Evolutionary conservation across 1,140 invertebrate species (phyloP), one percentile per base, ranked within the genome.

Genomic region (Olivierus martensii): DNA sequence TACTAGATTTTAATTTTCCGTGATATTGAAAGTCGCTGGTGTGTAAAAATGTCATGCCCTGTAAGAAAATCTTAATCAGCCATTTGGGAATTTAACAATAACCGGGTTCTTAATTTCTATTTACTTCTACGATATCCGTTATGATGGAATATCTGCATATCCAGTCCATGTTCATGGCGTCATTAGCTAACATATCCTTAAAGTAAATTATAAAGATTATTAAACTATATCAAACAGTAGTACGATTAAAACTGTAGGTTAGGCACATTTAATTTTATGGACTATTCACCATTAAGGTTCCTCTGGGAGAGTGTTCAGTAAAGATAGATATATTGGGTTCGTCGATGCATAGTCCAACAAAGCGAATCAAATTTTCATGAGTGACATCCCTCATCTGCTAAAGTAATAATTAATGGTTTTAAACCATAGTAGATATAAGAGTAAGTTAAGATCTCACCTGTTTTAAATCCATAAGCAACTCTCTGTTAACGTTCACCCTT

Each of bases 71-170:
- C 28, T n/a, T n/a, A n/a, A 28, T 28, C 9, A 9, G 2, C 2
- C 28, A 1, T 28, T 9, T 9, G 2, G 28, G 9, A 28, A 28
- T 9, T n/a, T n/a, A n/a, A n/a, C n/a, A n/a, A n/a, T n/a, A n/a
- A n/a, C n/a, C n/a, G n/a, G n/a, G 9, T 28, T 2, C 28, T 28
- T 28, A 28, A 9, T 6, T 28, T 28, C 28, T 9, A 62, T 66
- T 62, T 66, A 80, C 80, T 68, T 79, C 80, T 2, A 90, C 82
- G 52, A 97, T 82, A 69, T 98, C 93, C 63, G 89, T 83, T 70
- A 94, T 89, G 50, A 97, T 70, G n/a, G 89, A 93, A 66, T 90
- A 85, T 66, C 84, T 80, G 66, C 97, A 95, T 75, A 93, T 87
- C 77, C 82, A 85, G 67, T 98, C 93, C 51, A 96, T 70, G 61